Percentiles rank a stretch among this genome's conserved stretches.
Conservation (phyloP, 1,140 invertebrate species). For the Zaprionus ornatus region DNA sequence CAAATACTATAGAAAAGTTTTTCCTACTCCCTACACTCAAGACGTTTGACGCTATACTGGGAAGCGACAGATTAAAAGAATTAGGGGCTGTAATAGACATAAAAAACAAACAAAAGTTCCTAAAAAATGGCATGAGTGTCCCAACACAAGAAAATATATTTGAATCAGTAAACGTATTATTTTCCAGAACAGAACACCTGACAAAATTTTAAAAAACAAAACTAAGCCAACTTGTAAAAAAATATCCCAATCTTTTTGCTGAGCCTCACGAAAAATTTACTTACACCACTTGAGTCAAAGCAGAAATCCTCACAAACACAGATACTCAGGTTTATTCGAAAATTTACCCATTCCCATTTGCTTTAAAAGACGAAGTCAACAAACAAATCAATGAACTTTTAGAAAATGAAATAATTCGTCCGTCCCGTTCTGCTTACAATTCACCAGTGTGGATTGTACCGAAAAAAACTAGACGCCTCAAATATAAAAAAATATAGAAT, state of each 20-base stretch:
- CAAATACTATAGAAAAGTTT: slow-evolving; percentile 5
- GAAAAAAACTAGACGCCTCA: too few species aligned
- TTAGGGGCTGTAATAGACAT: background rate
- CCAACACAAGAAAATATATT: background rate
- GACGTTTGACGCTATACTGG: too few species aligned
- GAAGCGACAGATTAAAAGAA: too few species aligned
- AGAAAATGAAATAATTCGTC: too few species aligned
- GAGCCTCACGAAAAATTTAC: background rate
- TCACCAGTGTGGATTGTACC: too few species aligned
- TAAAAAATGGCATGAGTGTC: slow-evolving; percentile 5
- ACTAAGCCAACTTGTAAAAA: background rate
- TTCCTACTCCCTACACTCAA: background rate
- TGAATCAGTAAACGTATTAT: background rate
- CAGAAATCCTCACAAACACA: background rate
- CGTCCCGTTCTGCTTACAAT: too few species aligned
- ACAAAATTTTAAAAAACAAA: background rate
- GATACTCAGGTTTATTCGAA: background rate
- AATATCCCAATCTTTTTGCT: background rate
- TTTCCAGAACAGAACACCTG: background rate
- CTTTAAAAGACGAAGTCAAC: too few species aligned
- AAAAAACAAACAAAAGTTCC: background rate
- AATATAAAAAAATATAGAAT: background rate
- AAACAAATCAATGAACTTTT: too few species aligned
- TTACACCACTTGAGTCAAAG: too few species aligned
- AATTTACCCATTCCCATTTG: background rate